phyloP scores from a whole-genome alignment of 2,888 invertebrate genomes.

The Pheosia tremula region DNA sequence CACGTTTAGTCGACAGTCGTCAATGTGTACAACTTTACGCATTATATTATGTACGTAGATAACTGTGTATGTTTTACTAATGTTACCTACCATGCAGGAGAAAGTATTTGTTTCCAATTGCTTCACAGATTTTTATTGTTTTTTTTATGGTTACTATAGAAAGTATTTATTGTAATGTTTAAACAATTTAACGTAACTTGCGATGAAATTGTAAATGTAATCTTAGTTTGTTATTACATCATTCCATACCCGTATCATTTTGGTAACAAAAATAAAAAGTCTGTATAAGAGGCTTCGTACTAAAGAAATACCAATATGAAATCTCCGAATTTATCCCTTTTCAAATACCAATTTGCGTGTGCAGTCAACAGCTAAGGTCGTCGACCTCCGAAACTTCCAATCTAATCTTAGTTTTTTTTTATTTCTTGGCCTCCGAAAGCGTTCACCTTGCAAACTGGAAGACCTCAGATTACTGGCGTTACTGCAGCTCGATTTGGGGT shows the following conservation, averaged over 20 bases:
- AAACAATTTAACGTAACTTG: background rate
- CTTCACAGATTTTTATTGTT: background rate
- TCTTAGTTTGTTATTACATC: background rate
- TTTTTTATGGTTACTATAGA: background rate
- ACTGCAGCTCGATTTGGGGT: slow-evolving; percentile 23
- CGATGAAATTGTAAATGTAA: background rate
- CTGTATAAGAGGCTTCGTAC: background rate
- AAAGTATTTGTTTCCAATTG: background rate
- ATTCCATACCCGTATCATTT: background rate
- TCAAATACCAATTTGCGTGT: slow-evolving; percentile 15
- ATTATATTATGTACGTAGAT: slow-evolving; percentile 27
- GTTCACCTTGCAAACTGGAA: slow-evolving; percentile 56
- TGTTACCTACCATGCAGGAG: background rate
- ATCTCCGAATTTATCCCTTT: slow-evolving; percentile 12
- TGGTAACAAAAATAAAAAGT: background rate
- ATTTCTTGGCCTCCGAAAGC: slow-evolving; percentile 45
- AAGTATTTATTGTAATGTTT: no score
- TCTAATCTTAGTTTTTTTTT: slow-evolving; percentile 38
- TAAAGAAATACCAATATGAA: background rate
- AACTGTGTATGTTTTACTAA: slow-evolving; percentile 5
- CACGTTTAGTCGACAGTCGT: slow-evolving; percentile 40
- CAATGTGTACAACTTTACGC: slow-evolving; percentile 25
- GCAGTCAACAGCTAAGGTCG: slow-evolving; percentile 33
- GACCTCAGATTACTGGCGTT: slow-evolving; percentile 44
- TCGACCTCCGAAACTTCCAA: slow-evolving; percentile 41